Evolutionary conservation across 2,113 vertebrate genomes (phyloP).

Genomic region (Hyaena hyaena): DNA sequence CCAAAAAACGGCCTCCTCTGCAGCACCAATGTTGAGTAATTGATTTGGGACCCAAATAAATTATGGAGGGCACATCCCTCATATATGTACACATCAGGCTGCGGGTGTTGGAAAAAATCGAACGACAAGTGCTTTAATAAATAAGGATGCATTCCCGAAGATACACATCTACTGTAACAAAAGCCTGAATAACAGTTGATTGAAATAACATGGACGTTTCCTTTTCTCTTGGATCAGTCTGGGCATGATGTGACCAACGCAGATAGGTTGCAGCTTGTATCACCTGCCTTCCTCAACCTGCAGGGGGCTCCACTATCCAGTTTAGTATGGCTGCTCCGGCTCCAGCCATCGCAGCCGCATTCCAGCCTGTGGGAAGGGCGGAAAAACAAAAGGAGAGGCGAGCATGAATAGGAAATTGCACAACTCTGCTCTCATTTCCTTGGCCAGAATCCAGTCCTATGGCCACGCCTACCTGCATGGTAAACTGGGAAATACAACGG

Average conservation of each 20-base stretch:
- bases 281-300: background rate
- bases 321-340: background rate
- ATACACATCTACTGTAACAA: background rate
- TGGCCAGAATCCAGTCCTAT: background rate
- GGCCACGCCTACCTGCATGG: background rate
- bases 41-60: too few species aligned
- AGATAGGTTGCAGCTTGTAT: background rate
- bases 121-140: background rate
- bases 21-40: background rate
- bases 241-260: background rate
- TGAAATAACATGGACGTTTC: background rate
- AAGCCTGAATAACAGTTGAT: background rate
- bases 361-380: background rate
- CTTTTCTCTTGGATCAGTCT: background rate
- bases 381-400: background rate
- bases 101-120: background rate
- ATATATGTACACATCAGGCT: background rate
- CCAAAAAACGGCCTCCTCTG: background rate
- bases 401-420: background rate
- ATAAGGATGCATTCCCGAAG: background rate
- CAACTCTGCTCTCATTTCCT: background rate
- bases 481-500: background rate
- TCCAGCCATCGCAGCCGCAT: slow-evolving; percentile 15
- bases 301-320: background rate
- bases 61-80: fast-evolving